phyloP scores from a whole-genome alignment of 2,888 invertebrate species.

The Trilocha varians region DNA sequence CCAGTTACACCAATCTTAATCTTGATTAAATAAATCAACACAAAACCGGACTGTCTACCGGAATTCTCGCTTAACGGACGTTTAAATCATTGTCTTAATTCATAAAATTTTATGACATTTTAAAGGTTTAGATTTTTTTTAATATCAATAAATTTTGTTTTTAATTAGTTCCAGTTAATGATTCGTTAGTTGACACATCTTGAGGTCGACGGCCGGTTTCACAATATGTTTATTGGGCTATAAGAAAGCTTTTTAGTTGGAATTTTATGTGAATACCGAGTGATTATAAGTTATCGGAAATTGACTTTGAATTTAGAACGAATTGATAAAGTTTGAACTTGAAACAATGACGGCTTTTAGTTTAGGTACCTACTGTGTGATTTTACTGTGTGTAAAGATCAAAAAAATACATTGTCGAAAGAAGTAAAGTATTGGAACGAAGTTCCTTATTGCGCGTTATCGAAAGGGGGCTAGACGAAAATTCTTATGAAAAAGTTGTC shows the following conservation, averaged over 20 bases:
- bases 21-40: not conserved
- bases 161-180: constrained; percentile 1
- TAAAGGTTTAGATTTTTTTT: constrained; percentile 1
- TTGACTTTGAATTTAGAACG: too few species aligned
- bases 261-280: not conserved
- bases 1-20: not conserved
- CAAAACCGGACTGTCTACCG: not conserved
- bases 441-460: too few species aligned
- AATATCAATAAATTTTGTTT: constrained; percentile 4
- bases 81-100: constrained; percentile 17
- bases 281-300: too few species aligned
- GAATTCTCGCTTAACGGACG: constrained; percentile 28
- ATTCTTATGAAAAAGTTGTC: too few species aligned
- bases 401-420: too few species aligned
- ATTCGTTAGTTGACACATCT: not conserved
- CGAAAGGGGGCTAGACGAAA: too few species aligned
- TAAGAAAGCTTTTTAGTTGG: not conserved
- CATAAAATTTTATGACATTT: constrained; percentile 5
- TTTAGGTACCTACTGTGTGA: too few species aligned
- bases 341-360: too few species aligned
- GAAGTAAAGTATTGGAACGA: too few species aligned
- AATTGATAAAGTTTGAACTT: too few species aligned
- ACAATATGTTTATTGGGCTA: not conserved
- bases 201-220: not conserved
- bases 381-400: too few species aligned